Evolutionary conservation across 2,797 vertebrate species (phyloP).

Genomic region (Columba guinea): DNA sequence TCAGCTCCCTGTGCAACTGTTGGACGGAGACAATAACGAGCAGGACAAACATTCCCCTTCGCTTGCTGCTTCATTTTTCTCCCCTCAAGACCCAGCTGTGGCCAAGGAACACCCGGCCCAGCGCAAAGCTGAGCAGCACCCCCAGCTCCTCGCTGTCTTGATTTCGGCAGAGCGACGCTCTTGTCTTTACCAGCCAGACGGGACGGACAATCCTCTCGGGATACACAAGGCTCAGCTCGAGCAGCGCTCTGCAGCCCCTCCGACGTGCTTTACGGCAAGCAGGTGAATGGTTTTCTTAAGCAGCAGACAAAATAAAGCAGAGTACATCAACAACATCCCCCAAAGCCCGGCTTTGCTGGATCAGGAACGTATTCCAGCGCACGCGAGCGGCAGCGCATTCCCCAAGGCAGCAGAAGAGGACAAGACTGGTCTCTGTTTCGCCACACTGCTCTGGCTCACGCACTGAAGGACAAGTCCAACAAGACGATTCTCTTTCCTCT

Average conservation of each 20-base stretch:
- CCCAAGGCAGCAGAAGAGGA: background rate
- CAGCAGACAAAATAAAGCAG: background rate
- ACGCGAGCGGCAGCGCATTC: too few species aligned
- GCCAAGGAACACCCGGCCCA: rapidly evolving
- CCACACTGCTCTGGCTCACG: rapidly evolving
- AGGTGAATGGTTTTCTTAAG: background rate
- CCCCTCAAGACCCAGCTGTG: background rate
- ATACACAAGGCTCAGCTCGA: background rate
- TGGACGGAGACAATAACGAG: background rate
- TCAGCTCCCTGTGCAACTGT: too few species aligned
- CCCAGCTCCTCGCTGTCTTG: background rate
- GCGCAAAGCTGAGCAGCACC: background rate
- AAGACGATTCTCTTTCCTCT: background rate
- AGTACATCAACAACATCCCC: background rate
- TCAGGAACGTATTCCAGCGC: rapidly evolving
- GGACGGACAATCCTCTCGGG: too few species aligned
- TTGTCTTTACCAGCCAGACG: too few species aligned
- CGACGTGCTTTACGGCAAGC: rapidly evolving
- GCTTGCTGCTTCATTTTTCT: background rate
- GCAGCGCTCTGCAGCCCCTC: background rate
- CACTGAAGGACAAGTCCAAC: background rate
- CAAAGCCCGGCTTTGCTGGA: background rate
- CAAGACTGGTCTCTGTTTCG: background rate
- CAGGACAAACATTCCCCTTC: rapidly evolving
- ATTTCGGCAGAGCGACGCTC: background rate